A percentile compares a stretch with the other conserved stretches of the same genome.
These are phyloP conservation scores for Caenorhabditis brenneri DNA, from an alignment of 1,140 invertebrate species.

Conservation along the genomic window DNA sequence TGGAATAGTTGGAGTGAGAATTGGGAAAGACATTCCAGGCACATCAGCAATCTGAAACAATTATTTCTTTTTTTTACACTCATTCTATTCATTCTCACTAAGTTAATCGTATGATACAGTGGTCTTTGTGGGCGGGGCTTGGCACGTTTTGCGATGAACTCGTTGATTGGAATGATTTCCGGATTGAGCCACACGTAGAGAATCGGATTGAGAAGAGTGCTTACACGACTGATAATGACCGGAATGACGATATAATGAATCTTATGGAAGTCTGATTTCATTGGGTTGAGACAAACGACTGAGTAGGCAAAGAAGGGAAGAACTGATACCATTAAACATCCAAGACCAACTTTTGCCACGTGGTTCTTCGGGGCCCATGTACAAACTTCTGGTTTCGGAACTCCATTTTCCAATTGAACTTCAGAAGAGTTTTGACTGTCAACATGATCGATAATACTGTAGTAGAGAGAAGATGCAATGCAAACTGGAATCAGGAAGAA, in stretches of 20 bases:
- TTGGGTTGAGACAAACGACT: constrained; percentile 50
- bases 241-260: constrained; percentile 44
- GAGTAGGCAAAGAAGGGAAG: constrained; percentile 50
- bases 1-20: constrained; percentile 48
- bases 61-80: neutral
- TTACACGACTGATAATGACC: constrained; percentile 28
- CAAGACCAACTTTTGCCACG: constrained; percentile 50
- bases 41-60: constrained; percentile 27
- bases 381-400: constrained; percentile 32
- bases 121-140: constrained; percentile 40
- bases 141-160: constrained; percentile 40
- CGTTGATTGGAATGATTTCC: constrained; percentile 49
- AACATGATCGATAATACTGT: constrained; percentile 54
- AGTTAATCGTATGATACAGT: constrained; percentile 49
- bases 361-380: constrained; percentile 52
- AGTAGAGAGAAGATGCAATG: constrained; percentile 51
- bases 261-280: constrained; percentile 49
- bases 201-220: constrained; percentile 49
- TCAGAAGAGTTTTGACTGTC: constrained; percentile 30
- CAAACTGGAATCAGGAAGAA: constrained; percentile 56
- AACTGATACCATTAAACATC: constrained; percentile 43
- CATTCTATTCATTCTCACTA: neutral
- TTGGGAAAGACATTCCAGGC: constrained; percentile 42
- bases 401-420: neutral
- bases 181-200: constrained; percentile 53